Base-by-base conservation (phyloP, 2,888 invertebrate genomes). In the Erynnis tages region DNA sequence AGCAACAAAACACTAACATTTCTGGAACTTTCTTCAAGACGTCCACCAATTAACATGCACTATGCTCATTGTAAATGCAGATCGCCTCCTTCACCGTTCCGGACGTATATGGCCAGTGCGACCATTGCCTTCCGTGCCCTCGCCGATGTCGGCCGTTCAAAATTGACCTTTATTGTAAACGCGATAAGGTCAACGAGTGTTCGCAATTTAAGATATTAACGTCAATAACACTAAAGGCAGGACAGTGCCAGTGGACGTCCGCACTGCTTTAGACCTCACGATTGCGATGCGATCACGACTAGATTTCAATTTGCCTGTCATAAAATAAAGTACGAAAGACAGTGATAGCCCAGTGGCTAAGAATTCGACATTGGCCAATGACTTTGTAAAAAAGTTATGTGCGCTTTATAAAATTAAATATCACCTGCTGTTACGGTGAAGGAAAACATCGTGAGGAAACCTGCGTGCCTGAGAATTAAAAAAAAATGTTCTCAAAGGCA, bases 141-240 rank as follows among this genome's bases (percentile, higher is more conserved):
- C 27, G 8, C 27, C 38, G 13, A 11, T 11, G 10, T 38, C 8
- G 6, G 35, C 14, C 11, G 35, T 34, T 55, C 65, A 56, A 67
- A 67, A 69, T 54, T 65, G 56, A 60, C 60, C 74, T 66, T 62
- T 72, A 62, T 56, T 25, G 0, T 23, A 19, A 53, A 59, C 38
- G 53, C 1, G 40, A 62, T 73, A 74, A 68, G 65, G 66, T 54
- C 56, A 61, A 52, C n/a, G n/a, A 54, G 55, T 56, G 55, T 55
- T 54, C 61, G 63, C 29, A 37, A 44, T 37, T 37, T 34, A 8
- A 29, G 29, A 29, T 11, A 50, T 35, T 58, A 61, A 69, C 64
- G 66, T 63, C 66, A 59, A 56, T 56, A 56, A 50, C 56, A 50
- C 48, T 45, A 44, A 35, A 40, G 34, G 43, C 37, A 32, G 14